phyloP scores from a whole-genome alignment of 2,113 vertebrate species.

The Centropristis striata region DNA sequence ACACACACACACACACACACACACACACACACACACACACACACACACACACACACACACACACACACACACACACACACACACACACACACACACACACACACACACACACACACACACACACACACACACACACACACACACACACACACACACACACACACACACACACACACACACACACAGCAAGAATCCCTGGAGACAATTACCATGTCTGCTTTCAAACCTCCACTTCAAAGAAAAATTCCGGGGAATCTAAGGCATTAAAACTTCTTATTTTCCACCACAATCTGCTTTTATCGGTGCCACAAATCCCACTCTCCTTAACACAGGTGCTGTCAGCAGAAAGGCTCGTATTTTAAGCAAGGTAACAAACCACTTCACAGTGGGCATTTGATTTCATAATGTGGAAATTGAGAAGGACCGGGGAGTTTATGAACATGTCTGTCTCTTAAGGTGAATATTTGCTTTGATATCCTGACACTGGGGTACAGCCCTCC shows the following conservation, averaged over 20 bases:
- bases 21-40: background rate
- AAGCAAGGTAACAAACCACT: conserved; percentile 66
- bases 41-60: conserved; percentile 8
- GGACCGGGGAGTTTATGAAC: conserved; percentile 75
- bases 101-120: conserved; percentile 8
- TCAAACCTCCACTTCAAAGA: conserved; percentile 79
- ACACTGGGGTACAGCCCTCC: conserved; percentile 67
- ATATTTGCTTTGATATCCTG: conserved; percentile 82
- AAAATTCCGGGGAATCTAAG: conserved; percentile 67
- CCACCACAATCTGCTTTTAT: conserved; percentile 69
- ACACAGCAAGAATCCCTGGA: conserved; percentile 63
- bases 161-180: conserved; percentile 8
- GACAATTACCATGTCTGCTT: conserved; percentile 80
- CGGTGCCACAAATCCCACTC: conserved; percentile 69
- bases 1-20: conserved; percentile 17
- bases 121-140: conserved; percentile 17
- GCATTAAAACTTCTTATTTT: conserved; percentile 78
- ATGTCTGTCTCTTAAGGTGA: conserved; percentile 73
- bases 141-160: background rate
- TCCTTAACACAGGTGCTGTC: conserved; percentile 62
- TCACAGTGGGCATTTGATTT: conserved; percentile 68
- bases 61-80: conserved; percentile 17
- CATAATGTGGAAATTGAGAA: conserved; percentile 74
- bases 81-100: background rate
- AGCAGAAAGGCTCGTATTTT: conserved; percentile 59